These are phyloP conservation scores for Crematogaster levior DNA, from an alignment of 2,888 invertebrate species.

Conservation along the genomic window DNA sequence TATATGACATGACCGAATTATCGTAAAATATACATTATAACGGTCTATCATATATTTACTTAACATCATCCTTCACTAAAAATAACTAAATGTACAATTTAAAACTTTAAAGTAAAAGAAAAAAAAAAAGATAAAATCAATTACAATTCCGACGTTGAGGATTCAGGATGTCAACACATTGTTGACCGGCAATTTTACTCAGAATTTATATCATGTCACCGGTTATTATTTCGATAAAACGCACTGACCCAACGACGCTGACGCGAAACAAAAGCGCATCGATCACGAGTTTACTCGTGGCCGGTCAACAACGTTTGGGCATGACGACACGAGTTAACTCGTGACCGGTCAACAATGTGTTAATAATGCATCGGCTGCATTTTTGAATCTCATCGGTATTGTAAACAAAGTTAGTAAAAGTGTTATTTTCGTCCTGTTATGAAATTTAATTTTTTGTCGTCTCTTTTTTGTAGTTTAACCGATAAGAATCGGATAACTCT, in stretches of 20 bases:
- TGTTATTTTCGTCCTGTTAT: neutral
- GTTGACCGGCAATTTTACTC: too few species aligned
- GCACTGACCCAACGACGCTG: too few species aligned
- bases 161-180: too few species aligned
- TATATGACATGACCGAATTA: constrained; percentile 21
- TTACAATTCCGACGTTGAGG: neutral
- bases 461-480: neutral
- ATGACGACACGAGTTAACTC: too few species aligned
- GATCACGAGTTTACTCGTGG: too few species aligned
- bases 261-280: too few species aligned
- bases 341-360: too few species aligned
- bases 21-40: constrained; percentile 7
- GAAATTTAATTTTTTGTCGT: too few species aligned
- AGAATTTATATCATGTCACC: too few species aligned
- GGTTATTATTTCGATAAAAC: too few species aligned
- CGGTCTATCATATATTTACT: constrained; percentile 34
- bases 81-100: neutral
- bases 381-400: neutral
- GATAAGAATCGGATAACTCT: neutral
- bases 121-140: neutral
- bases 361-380: neutral
- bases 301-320: too few species aligned
- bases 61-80: neutral
- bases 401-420: neutral
- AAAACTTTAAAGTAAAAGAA: neutral